These are phyloP conservation scores for Gallinago jamesoni DNA, from an alignment of 2,113 vertebrate species.

Conservation along the genomic window DNA sequence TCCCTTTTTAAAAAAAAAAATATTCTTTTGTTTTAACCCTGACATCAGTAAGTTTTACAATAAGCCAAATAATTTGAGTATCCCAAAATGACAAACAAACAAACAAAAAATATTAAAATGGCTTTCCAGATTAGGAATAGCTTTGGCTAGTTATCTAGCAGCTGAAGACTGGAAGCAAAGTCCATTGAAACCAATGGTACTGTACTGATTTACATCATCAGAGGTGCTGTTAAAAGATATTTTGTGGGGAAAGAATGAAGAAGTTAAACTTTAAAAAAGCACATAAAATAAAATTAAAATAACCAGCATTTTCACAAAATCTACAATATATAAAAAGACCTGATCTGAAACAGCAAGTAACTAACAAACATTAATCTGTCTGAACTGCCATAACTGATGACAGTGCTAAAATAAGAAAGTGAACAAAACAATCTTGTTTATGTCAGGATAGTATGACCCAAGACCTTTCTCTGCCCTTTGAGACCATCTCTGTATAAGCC, in stretches of 20 bases:
- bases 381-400: background rate
- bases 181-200: background rate
- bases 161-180: background rate
- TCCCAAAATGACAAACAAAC: background rate
- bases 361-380: background rate
- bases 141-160: background rate
- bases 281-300: background rate
- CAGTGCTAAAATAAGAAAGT: background rate
- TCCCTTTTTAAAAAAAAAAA: background rate
- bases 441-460: background rate
- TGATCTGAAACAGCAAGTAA: background rate
- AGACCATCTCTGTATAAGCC: background rate
- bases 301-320: background rate
- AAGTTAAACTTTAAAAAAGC: background rate
- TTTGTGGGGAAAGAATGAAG: background rate
- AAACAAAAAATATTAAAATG: background rate
- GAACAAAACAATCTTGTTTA: background rate
- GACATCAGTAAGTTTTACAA: background rate
- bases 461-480: background rate
- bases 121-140: background rate
- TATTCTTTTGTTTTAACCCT: background rate
- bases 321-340: background rate
- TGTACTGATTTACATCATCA: background rate
- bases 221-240: background rate
- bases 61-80: conserved; percentile 29